These are phyloP conservation scores for Enteromius thamalakanensis DNA, from an alignment of 2,797 vertebrate species.

Conservation along the genomic window DNA sequence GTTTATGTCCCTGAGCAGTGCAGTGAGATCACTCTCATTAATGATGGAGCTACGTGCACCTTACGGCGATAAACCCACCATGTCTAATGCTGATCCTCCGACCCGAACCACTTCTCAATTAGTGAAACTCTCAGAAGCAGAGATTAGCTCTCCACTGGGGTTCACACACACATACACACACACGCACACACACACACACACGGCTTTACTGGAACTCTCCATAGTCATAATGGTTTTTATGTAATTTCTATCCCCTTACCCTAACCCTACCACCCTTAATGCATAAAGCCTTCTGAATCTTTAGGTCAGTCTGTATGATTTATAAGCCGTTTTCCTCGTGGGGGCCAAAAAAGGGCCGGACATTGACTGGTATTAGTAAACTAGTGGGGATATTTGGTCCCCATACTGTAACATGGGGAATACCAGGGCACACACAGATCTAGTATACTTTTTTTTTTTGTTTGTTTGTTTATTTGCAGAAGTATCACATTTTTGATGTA, in stretches of 20 bases:
- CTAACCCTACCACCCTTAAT: neutral
- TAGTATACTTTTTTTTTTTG: neutral
- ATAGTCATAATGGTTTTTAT: neutral
- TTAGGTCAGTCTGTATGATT: neutral
- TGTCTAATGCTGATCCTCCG: slow-evolving; percentile 47
- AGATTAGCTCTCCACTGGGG: slow-evolving; percentile 29
- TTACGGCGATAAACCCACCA: slow-evolving; percentile 33
- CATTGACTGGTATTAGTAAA: neutral
- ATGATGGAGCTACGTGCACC: slow-evolving; percentile 9
- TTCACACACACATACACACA: slow-evolving; percentile 3
- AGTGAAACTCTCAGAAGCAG: slow-evolving; percentile 6
- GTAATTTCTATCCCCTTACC: neutral
- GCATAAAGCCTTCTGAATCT: neutral
- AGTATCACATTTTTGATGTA: neutral
- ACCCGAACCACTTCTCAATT: slow-evolving; percentile 46
- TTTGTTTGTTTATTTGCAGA: neutral
- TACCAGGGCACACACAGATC: neutral
- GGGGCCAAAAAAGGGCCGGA: neutral
- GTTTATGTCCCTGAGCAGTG: slow-evolving; percentile 35
- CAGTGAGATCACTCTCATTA: slow-evolving; percentile 44
- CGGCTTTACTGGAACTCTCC: neutral
- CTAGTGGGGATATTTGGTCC: neutral
- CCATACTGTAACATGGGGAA: neutral
- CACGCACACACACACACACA: neutral
- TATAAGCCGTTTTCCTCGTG: neutral